Conservation (phyloP, 1,140 invertebrate genomes). For the Drosophila sp. region DNA sequence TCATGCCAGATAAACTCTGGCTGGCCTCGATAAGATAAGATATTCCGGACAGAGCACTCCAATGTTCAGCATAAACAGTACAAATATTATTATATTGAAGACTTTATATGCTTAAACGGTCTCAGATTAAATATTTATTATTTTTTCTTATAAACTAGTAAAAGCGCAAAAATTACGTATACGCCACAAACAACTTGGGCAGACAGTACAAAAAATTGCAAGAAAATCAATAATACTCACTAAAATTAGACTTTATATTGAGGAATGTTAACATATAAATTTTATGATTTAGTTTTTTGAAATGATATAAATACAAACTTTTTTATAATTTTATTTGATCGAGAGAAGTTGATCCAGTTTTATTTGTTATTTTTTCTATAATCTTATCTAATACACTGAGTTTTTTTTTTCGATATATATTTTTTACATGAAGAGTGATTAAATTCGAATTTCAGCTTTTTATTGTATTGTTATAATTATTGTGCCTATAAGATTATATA, state of each 20-base stretch:
- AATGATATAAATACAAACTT: no score
- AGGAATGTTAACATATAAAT: no score
- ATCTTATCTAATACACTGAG: background rate
- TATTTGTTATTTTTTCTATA: background rate
- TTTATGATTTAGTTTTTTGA: no score
- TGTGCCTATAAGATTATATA: no score
- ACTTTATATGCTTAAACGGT: constrained; percentile 11
- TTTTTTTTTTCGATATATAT: background rate
- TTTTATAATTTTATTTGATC: background rate
- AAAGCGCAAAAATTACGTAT: no score
- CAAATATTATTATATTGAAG: constrained; percentile 46
- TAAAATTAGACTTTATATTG: no score
- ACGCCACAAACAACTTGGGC: no score
- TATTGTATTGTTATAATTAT: no score
- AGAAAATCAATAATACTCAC: no score
- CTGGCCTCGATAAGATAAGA: constrained; percentile 61
- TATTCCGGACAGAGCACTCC: background rate
- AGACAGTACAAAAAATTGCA: no score
- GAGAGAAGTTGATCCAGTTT: background rate
- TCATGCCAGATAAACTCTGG: constrained; percentile 66
- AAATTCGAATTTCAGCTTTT: no score
- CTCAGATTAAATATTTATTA: background rate
- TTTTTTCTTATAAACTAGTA: background rate
- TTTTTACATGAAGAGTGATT: no score
- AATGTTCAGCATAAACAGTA: constrained; percentile 16